Evolutionary conservation across 35 echinoderm and acorn worm species (phyloP), one percentile per base, ranked within the genome.

Genomic region (Ophiothrix spiculata): DNA sequence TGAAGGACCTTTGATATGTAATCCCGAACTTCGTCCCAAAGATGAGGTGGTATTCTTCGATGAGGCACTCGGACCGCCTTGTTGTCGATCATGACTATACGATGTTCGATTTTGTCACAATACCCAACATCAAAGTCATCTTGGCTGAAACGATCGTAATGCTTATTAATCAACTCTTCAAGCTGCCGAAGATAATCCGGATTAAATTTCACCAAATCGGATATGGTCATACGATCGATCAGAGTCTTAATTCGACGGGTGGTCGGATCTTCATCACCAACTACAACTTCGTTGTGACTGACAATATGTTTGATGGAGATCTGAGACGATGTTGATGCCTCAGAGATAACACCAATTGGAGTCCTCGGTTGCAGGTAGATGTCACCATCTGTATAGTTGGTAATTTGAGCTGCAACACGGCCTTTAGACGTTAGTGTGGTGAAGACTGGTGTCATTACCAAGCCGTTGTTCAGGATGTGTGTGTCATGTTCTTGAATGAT

Each of bases 51-150:
- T 1, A 85, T 85, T 36, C 83, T 46, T 34, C 56, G 23, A 28
- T 92, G 69, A 1, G 79, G 85, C 0, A 84, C 45, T n/a, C 79
- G 33, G 23, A 83, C 85, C 37, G 85, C 79, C 10, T 46, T 56
- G n/a, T 82, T 36, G 74, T 87, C 85, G 36, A 41, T 56, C 14
- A 74, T 38, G 23, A 46, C 63, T 13, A 87, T 88, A 6, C 37
- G 23, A 40, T 84, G 85, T 2, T 39, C 38, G 8, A 77, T 49
- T 28, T 17, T 75, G 23, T 37, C 19, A 31, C 69, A 84, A 32
- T 36, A 78, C 1, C 78, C 86, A 23, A 83, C 35, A 64, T 79
- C 78, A 56, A 63, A 32, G 0, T 90, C 64, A 28, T 41, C 17
- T 16, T 90, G 35, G 73, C 80, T 84, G 75, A 83, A 77, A 0